Conservation (phyloP, 2,797 vertebrate genomes). For the Sternotherus odoratus region DNA sequence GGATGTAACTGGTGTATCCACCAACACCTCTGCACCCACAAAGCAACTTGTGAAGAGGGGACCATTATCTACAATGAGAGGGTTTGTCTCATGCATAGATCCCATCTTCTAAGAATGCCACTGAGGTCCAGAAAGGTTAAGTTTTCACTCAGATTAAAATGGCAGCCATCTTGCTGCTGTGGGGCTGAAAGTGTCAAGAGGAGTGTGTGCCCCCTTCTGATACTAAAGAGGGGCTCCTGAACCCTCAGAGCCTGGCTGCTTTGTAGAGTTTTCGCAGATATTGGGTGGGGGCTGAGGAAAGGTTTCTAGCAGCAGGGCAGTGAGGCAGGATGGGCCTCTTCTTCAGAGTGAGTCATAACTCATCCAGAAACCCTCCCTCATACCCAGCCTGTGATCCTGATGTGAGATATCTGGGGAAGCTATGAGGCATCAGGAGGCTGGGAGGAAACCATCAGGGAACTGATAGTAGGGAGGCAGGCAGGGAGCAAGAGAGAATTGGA, state of each 20-base stretch:
- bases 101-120: neutral
- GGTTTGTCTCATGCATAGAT: conserved; percentile 77
- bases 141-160: neutral
- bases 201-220: neutral
- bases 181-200: neutral
- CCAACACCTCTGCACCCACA: conserved; percentile 94
- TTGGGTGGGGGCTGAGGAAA: neutral
- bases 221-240: neutral
- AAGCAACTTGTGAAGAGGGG: conserved; percentile 88
- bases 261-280: neutral
- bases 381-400: neutral
- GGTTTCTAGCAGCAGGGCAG: neutral
- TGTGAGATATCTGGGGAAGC: neutral
- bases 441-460: neutral
- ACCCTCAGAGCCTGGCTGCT: neutral
- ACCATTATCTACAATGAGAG: conserved; percentile 92
- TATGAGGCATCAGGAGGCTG: neutral
- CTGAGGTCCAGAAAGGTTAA: neutral
- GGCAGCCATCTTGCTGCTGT: neutral
- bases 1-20: conserved; percentile 97
- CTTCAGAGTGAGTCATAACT: neutral
- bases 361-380: neutral
- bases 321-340: neutral
- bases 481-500: neutral
- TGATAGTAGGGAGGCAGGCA: fast-evolving